Evolutionary conservation across 2,888 invertebrate genomes (phyloP).

Genomic region (Plagodis pulveraria): DNA sequence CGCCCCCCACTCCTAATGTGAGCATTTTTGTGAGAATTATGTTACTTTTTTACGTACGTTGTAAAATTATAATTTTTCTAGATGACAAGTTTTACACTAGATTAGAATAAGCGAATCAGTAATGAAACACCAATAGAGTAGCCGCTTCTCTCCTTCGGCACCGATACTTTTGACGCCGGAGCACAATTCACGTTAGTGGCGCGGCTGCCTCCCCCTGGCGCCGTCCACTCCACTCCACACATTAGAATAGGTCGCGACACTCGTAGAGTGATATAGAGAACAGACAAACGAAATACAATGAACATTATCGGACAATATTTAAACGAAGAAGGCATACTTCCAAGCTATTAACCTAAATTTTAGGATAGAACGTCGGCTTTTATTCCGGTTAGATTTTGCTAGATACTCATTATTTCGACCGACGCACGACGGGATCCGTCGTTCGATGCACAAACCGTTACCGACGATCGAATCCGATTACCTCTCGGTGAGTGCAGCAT

Average conservation of each 20-base stretch:
- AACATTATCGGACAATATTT: constrained; percentile 83
- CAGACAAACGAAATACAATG: constrained; percentile 75
- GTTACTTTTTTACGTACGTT: constrained; percentile 81
- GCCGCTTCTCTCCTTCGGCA: constrained; percentile 84
- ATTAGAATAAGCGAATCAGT: constrained; percentile 83
- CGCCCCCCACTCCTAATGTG: constrained; percentile 79
- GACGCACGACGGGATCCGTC: constrained; percentile 66
- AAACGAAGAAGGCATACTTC: constrained; percentile 82
- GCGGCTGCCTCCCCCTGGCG: constrained; percentile 41
- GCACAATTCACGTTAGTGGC: constrained; percentile 57
- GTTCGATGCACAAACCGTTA: constrained; percentile 80
- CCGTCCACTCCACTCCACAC: constrained; percentile 52
- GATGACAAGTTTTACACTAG: constrained; percentile 83
- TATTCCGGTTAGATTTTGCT: constrained; percentile 84
- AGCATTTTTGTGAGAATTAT: constrained; percentile 83
- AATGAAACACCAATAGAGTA: constrained; percentile 85
- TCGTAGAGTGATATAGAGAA: constrained; percentile 79
- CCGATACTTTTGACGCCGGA: constrained; percentile 77
- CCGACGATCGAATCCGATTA: constrained; percentile 76
- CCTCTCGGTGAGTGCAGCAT: constrained; percentile 69
- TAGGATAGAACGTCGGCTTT: constrained; percentile 82
- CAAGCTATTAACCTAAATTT: constrained; percentile 80
- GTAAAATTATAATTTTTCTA: constrained; percentile 76
- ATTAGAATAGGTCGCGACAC: constrained; percentile 80
- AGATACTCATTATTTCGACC: constrained; percentile 76